A percentile compares a stretch with the other conserved stretches of the same genome.
These are phyloP conservation scores for Hedya salicella DNA, from an alignment of 2,888 invertebrate species.

Conservation along the genomic window DNA sequence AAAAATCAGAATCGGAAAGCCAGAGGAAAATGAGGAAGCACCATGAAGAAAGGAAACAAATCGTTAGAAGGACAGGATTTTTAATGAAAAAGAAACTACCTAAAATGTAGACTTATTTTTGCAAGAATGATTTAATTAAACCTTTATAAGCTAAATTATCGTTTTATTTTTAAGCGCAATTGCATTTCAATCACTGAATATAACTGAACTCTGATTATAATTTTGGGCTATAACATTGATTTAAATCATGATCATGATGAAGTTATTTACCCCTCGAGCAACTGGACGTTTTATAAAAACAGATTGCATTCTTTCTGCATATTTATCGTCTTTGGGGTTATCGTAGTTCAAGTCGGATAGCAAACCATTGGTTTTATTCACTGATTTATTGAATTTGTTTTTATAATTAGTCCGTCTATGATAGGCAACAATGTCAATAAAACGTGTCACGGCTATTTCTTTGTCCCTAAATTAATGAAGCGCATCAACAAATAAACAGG, in stretches of 20 bases:
- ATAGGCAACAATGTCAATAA: too few species aligned
- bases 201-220: neutral
- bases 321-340: constrained; percentile 44
- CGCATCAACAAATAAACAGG: too few species aligned
- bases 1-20: constrained; percentile 81
- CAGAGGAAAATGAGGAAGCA: constrained; percentile 87
- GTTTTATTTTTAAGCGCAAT: neutral
- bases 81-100: constrained; percentile 68
- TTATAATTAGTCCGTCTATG: neutral
- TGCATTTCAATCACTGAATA: too few species aligned
- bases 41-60: constrained; percentile 88
- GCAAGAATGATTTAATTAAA: constrained; percentile 6
- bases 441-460: too few species aligned
- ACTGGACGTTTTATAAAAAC: constrained; percentile 19
- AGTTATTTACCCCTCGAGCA: constrained; percentile 9
- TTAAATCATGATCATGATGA: neutral
- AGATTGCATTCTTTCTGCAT: constrained; percentile 40
- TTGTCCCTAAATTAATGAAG: too few species aligned
- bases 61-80: constrained; percentile 81
- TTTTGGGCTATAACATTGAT: neutral
- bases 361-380: constrained; percentile 46
- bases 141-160: neutral
- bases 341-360: constrained; percentile 53
- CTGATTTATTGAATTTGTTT: neutral
- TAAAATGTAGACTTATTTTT: constrained; percentile 52